Evolutionary conservation across 2,888 invertebrate species (phyloP).

Genomic region (Criorhina ranunculi): DNA sequence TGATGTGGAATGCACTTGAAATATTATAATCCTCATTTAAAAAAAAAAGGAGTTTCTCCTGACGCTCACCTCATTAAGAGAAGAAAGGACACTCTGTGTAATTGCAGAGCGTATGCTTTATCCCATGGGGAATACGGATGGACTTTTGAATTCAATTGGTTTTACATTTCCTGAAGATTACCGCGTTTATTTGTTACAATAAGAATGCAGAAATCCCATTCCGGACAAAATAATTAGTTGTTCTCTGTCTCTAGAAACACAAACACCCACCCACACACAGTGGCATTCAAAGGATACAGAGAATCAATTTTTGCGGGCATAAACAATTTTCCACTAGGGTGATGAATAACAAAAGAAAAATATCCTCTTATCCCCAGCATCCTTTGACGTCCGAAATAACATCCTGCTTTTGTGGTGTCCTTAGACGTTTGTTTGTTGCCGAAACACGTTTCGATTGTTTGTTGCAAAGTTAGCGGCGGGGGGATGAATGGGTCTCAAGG

Average conservation of each 20-base stretch:
- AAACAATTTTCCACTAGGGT: constrained; percentile 74
- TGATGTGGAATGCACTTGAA: constrained; percentile 69
- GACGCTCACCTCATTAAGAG: constrained; percentile 29
- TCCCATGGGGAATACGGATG: constrained; percentile 56
- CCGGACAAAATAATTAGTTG: constrained; percentile 73
- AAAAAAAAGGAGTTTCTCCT: constrained; percentile 15
- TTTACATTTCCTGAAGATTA: constrained; percentile 70
- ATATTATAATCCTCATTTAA: constrained; percentile 53
- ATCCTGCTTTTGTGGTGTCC: constrained; percentile 55
- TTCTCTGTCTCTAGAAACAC: constrained; percentile 16
- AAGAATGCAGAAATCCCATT: constrained; percentile 58
- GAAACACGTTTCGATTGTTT: constrained; percentile 74
- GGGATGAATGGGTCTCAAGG: constrained; percentile 5
- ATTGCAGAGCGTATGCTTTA: constrained; percentile 71
- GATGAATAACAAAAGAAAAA: constrained; percentile 70
- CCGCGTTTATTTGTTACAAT: constrained; percentile 52
- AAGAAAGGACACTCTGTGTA: constrained; percentile 53
- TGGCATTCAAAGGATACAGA: constrained; percentile 41
- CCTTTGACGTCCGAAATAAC: constrained; percentile 71
- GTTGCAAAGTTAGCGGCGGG: constrained; percentile 54
- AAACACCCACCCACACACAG: not conserved
- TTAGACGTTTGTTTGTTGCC: constrained; percentile 60
- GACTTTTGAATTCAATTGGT: constrained; percentile 64
- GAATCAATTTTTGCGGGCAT: constrained; percentile 68
- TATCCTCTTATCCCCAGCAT: constrained; percentile 65